Base-by-base conservation (phyloP, 2,113 vertebrate species). In the Mirounga angustirostris region DNA sequence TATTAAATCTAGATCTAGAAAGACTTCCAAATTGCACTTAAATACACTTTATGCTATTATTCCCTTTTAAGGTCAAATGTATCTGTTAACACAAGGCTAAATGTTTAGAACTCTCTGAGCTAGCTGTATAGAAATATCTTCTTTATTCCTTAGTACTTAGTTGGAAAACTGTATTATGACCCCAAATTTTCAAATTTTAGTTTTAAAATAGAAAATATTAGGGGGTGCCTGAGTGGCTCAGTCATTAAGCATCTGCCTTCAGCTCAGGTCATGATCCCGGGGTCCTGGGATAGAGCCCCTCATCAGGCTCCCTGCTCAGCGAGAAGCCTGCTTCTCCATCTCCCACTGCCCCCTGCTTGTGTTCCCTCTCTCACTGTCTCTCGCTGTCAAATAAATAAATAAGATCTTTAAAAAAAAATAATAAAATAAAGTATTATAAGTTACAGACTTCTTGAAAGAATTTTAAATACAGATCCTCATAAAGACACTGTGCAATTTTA, bases 181-280 rank as follows among this genome's bases (percentile, higher is more conserved):
- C 26, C 26, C 46, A 83, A 87, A 30, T n/a, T 46, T 61, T 8
- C 10, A 61, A 52, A 94, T 33, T 74, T 33, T 71, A 33, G 12
- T 71, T 88, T 36, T 88, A 59, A 88, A 94, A 76, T 40, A 58
- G 40, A 84, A 90, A 84, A 28, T 90, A n/a, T 73, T 52, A 22
- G 63, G 63, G 63, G 63, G 28, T 13, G 30, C 28, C 28, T 33
- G 30, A 30, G 30, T 67, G 63, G 14, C 30, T 67, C 63, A 67
- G 14, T 67, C 14, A 0, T 33, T 67, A 33, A 30, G 30, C 30
- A 13, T 30, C 63, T 14, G 13, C 63, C 28, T 30, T 65, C 28
- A 15, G 63, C 12, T 65, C 63, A 65, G 63, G 63, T 30, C 28
- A 65, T 65, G 63, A 67, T 67, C 30, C 14, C 63, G 16, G 30